These are phyloP conservation scores for Stenichneumon culpator DNA, from an alignment of 2,888 invertebrate species.

Conservation along the genomic window DNA sequence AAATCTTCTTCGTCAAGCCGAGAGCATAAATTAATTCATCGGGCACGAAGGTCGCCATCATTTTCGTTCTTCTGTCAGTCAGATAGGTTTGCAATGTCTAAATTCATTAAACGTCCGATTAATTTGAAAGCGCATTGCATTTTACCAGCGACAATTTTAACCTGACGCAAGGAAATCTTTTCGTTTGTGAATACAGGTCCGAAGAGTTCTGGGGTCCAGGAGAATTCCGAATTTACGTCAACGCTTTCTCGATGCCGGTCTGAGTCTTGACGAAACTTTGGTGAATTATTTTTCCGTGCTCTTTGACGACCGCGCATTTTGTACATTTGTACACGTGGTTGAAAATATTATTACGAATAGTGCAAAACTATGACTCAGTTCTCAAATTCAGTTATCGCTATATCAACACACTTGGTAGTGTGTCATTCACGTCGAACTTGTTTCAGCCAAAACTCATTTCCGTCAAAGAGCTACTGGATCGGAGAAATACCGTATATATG, in stretches of 20 bases:
- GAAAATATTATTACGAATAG: not conserved
- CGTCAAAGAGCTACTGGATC: too few relatives aligned
- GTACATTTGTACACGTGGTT: not conserved
- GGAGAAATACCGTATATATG: too few relatives aligned
- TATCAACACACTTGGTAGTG: too few relatives aligned
- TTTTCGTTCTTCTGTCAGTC: conserved; percentile 86
- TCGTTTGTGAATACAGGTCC: conserved; percentile 73
- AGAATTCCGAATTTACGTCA: conserved; percentile 15
- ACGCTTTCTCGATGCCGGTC: not conserved
- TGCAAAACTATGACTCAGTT: too few relatives aligned
- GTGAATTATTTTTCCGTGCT: conserved; percentile 7
- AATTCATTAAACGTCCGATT: not conserved
- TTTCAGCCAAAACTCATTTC: too few relatives aligned
- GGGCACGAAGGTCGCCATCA: conserved; percentile 87
- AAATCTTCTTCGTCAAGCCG: conserved; percentile 84
- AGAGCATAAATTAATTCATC: conserved; percentile 86
- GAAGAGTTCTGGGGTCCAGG: conserved; percentile 72
- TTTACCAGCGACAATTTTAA: conserved; percentile 67
- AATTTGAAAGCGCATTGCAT: not conserved
- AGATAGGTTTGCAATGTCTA: conserved; percentile 85
- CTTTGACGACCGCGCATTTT: conserved; percentile 18
- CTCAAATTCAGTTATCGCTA: too few relatives aligned
- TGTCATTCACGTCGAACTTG: too few relatives aligned
- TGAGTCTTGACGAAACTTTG: conserved; percentile 1
- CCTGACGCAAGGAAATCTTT: conserved; percentile 72